Evolutionary conservation across 2,797 vertebrate genomes (phyloP).

Genomic region (Lutjanus campechanus): DNA sequence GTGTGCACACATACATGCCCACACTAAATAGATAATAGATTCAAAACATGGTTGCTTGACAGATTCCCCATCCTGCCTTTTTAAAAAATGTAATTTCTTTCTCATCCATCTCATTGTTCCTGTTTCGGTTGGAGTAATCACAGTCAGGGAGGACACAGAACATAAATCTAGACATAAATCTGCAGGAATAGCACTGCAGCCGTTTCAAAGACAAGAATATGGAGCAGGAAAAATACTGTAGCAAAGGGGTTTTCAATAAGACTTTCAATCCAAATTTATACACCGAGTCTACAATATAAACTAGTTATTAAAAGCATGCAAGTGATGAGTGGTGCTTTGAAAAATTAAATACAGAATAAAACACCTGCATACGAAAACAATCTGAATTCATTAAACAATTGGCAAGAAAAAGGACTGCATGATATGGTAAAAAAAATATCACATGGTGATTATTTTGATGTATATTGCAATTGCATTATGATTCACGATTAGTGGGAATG

Average conservation of each 20-base stretch:
- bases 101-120: neutral
- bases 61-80: slow-evolving; percentile 20
- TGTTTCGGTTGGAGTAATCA: slow-evolving; percentile 38
- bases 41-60: slow-evolving; percentile 7
- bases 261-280: neutral
- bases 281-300: too few species aligned
- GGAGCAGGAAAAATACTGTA: neutral
- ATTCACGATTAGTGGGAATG: too few species aligned
- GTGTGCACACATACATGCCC: neutral
- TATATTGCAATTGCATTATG: too few species aligned
- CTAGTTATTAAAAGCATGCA: neutral
- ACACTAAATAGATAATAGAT: slow-evolving; percentile 9
- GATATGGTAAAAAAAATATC: too few species aligned
- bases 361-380: too few species aligned
- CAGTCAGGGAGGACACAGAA: slow-evolving; percentile 19
- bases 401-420: too few species aligned
- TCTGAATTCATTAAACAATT: neutral
- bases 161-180: slow-evolving; percentile 39
- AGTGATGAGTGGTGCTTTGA: neutral
- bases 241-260: neutral
- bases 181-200: slow-evolving; percentile 3
- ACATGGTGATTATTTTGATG: too few species aligned
- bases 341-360: neutral
- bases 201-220: slow-evolving; percentile 9
- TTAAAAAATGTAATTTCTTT: slow-evolving; percentile 6